Percentiles rank a stretch among this genome's conserved stretches.
Conservation (phyloP, 2,797 vertebrate species). For the Podargus strigoides region DNA sequence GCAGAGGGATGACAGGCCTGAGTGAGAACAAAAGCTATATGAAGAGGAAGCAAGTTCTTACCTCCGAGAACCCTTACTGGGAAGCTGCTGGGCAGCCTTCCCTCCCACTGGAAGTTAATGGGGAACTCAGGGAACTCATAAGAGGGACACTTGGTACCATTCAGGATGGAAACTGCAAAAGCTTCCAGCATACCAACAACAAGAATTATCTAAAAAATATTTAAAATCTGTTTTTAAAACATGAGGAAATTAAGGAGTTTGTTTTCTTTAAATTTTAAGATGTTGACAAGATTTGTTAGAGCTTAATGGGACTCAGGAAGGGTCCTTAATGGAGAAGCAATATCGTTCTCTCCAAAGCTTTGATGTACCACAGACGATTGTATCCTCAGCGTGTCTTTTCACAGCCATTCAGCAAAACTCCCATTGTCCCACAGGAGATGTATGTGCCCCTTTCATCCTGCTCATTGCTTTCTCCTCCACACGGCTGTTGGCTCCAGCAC, state of each 20-base stretch:
- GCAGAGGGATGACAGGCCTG: neutral
- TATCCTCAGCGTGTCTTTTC: conserved; percentile 66
- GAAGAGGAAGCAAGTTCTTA: neutral
- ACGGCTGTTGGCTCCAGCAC: conserved; percentile 1
- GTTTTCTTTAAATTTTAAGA: conserved; percentile 26
- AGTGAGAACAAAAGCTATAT: neutral
- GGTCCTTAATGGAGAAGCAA: conserved; percentile 21
- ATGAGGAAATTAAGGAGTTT: neutral
- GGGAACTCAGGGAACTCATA: neutral
- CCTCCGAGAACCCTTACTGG: neutral
- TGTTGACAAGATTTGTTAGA: neutral
- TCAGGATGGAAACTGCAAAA: neutral
- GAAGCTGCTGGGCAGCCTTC: neutral
- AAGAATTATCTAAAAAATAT: neutral
- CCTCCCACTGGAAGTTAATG: neutral
- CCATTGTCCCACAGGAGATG: conserved; percentile 64
- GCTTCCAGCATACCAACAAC: neutral
- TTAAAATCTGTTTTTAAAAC: neutral
- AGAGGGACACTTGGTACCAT: neutral
- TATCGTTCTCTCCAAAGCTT: conserved; percentile 59
- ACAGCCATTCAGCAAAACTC: conserved; percentile 59
- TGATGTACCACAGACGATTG: conserved; percentile 65
- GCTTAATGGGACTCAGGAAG: conserved; percentile 46
- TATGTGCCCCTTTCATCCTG: conserved; percentile 69
- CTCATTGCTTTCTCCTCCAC: conserved; percentile 42